These are phyloP conservation scores for Halichondria panicea DNA, from an alignment of 37 sponge, comb jelly and placozoan genomes.

Conservation along the genomic window DNA sequence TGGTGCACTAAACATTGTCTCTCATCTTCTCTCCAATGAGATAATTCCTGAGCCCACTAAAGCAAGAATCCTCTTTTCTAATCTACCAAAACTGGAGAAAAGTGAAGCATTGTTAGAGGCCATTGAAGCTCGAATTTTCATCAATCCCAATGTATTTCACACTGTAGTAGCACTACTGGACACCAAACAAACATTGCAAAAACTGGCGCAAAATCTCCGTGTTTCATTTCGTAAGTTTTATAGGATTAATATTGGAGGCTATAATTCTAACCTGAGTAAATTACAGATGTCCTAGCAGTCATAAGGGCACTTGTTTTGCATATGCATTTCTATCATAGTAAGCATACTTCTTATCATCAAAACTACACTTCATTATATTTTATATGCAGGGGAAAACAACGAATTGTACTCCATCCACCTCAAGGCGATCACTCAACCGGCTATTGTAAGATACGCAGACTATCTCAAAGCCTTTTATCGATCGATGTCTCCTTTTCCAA, in stretches of 20 bases:
- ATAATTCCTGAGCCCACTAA: slow-evolving; percentile 20
- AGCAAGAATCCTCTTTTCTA: not conserved
- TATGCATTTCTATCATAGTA: not conserved
- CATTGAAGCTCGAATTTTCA: slow-evolving; percentile 21
- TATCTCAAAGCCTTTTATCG: slow-evolving; percentile 22
- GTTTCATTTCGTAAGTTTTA: slow-evolving; percentile 5
- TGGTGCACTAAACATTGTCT: not conserved
- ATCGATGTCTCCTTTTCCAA: not conserved
- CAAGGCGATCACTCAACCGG: not conserved
- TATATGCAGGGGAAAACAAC: slow-evolving; percentile 5
- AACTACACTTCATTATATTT: not conserved
- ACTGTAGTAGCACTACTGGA: not conserved
- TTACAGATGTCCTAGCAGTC: too few relatives aligned
- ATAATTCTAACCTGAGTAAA: not conserved
- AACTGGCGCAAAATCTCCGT: not conserved
- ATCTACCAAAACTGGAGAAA: slow-evolving; percentile 1
- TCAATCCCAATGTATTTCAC: not conserved
- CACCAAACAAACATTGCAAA: not conserved
- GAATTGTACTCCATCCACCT: not conserved
- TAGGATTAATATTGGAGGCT: not conserved
- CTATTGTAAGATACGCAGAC: not conserved
- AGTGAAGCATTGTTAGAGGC: slow-evolving; percentile 8
- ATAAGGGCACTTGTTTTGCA: too few relatives aligned
- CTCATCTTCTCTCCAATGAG: slow-evolving; percentile 7
- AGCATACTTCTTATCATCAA: not conserved